A percentile compares a stretch with the other conserved stretches of the same genome.
Evolutionary conservation across 2,113 vertebrate genomes (phyloP).

Genomic region (Ictalurus punctatus): DNA sequence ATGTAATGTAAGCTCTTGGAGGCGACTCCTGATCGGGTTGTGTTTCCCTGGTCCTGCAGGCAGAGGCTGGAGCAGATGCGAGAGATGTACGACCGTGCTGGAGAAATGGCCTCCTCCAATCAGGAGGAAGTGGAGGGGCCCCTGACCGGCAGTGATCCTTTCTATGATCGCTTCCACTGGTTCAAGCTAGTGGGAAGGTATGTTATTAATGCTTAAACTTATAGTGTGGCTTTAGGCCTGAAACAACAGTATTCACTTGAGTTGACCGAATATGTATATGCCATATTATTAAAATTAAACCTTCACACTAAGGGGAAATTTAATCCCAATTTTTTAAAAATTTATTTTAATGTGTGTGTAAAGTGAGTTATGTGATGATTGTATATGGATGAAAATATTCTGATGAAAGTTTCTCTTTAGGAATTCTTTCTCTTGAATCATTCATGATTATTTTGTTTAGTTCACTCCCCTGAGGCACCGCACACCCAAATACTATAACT

Average conservation of each 20-base stretch:
- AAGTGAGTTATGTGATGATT: not conserved
- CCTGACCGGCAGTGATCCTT: constrained; percentile 91
- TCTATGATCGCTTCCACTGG: constrained; percentile 98
- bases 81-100: constrained; percentile 96
- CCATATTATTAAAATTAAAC: not conserved
- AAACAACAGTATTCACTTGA: not conserved
- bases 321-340: not conserved
- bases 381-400: not conserved
- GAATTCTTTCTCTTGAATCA: constrained; percentile 42
- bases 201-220: constrained; percentile 20
- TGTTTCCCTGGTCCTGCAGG: constrained; percentile 64
- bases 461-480: constrained; percentile 9
- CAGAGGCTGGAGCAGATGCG: constrained; percentile 95
- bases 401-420: not conserved
- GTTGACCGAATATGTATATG: not conserved
- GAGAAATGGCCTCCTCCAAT: constrained; percentile 84
- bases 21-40: constrained; percentile 28
- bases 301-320: not conserved
- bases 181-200: constrained; percentile 98
- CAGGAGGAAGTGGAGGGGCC: constrained; percentile 83
- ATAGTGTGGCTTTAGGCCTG: not conserved
- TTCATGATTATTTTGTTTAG: constrained; percentile 39
- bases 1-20: not conserved
- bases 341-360: not conserved
- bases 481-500: constrained; percentile 36